Base-by-base conservation (phyloP, 2,888 invertebrate genomes). In the Macrostomum cliftonense region DNA sequence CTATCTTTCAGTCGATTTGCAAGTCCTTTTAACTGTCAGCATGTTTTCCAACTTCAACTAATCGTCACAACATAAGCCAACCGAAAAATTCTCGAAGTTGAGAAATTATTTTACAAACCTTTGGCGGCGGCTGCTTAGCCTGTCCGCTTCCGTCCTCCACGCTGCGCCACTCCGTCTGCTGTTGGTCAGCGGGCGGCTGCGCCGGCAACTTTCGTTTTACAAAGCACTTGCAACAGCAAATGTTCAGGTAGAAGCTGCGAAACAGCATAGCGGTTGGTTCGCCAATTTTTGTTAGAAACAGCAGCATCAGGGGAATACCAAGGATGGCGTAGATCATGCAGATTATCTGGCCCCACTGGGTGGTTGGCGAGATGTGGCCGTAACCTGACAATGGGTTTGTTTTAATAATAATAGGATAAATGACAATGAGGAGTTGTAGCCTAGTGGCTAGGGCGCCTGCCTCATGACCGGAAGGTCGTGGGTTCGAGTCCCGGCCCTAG, bases 231-330 rank as follows among this genome's bases (percentile, higher is more conserved):
- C n/a, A 47, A 20, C 47, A 47, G 43, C 47, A 47, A 13, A 47
- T n/a, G 28, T 47, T 47, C 17, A 47, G 17, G 58, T 73, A 73
- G 52, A 73, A 61, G 56, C 69, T 72, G 39, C 72, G 65, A 61
- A 73, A 73, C 11, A 72, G 63, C 59, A 72, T 69, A 9, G 74
- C 74, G 52, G 74, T 58, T 17, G 71, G 70, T 54, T 74, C 73
- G 14, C 73, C 73, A 47, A 74, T 71, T 57, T 73, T 73, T 2
- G 74, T 72, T 53, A 74, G 59, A 53, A 71, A 73, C 36, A 74
- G 58, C 47, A 74, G 59, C 72, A 74, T 73, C 16, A 74, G 59
- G 0, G 74, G 74, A 16, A 74, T 74, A 11, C 73, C 74, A n/a
- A 70, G 55, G 9, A 65, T 59, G 11, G 70, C 66, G 55, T 70